Conservation (phyloP, 2,113 vertebrate genomes). For the Corythaeola cristata region DNA sequence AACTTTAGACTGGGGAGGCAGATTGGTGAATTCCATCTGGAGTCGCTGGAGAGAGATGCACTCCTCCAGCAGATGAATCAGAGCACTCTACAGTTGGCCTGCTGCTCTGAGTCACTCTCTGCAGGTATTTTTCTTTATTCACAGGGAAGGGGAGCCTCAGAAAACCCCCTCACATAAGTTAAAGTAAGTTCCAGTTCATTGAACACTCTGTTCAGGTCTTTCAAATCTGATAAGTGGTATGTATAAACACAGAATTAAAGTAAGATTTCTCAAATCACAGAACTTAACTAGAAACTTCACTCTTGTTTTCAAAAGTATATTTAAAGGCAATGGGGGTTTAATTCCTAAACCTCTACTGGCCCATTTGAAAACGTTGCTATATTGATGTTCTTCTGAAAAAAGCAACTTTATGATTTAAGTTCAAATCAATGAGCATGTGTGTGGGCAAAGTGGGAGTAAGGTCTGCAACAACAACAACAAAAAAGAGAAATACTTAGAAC, state of each 20-base stretch:
- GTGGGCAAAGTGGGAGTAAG: neutral
- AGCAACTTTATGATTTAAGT: neutral
- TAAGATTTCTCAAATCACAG: neutral
- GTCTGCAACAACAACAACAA: neutral
- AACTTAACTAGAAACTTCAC: neutral
- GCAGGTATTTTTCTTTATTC: neutral
- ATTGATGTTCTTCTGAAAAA: neutral
- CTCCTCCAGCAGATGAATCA: constrained; percentile 16
- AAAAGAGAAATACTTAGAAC: neutral
- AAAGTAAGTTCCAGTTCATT: neutral
- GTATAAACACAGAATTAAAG: neutral
- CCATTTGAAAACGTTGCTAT: neutral
- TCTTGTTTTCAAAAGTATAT: neutral
- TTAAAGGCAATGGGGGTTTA: neutral
- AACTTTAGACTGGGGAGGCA: neutral
- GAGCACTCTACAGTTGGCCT: neutral
- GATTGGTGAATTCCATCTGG: neutral
- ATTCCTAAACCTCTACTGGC: neutral
- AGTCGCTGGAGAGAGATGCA: neutral
- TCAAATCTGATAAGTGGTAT: neutral
- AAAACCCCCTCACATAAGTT: neutral
- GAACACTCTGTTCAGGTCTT: neutral
- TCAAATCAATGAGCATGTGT: neutral
- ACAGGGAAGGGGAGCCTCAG: neutral
- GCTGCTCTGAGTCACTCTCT: constrained; percentile 6